Evolutionary conservation across 2,797 vertebrate genomes (phyloP).

Genomic region (Sebastes nivosus): DNA sequence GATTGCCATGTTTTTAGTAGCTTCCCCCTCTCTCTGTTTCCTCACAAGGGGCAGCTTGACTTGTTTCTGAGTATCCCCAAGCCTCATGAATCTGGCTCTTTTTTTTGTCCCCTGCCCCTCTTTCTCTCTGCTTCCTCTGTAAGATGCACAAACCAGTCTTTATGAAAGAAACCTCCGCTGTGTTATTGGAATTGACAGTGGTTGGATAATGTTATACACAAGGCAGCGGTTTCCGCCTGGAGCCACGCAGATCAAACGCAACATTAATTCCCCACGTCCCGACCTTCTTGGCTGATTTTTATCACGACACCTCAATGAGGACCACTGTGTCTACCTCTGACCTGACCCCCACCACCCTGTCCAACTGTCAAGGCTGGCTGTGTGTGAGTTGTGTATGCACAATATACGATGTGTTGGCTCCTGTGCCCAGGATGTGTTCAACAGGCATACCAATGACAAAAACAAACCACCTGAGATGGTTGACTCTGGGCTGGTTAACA

Average conservation of each 20-base stretch:
- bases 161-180: slow-evolving; percentile 45
- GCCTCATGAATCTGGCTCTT: slow-evolving; percentile 31
- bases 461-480: slow-evolving; percentile 16
- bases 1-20: slow-evolving; percentile 32
- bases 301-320: slow-evolving; percentile 58
- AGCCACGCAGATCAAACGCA: slow-evolving; percentile 58
- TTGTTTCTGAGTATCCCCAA: slow-evolving; percentile 47
- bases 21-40: slow-evolving; percentile 8
- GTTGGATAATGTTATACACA: slow-evolving; percentile 67
- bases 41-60: slow-evolving; percentile 43
- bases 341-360: neutral
- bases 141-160: slow-evolving; percentile 45
- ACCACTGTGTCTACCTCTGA: slow-evolving; percentile 45
- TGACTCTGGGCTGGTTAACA: neutral
- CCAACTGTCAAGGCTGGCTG: neutral
- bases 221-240: slow-evolving; percentile 41
- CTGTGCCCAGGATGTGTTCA: slow-evolving; percentile 34
- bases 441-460: slow-evolving; percentile 16
- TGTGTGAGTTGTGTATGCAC: slow-evolving; percentile 1
- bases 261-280: slow-evolving; percentile 52
- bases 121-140: slow-evolving; percentile 56
- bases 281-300: slow-evolving; percentile 53
- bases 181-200: slow-evolving; percentile 48
- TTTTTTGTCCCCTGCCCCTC: slow-evolving; percentile 24
- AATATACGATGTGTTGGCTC: neutral